Evolutionary conservation across 1,140 invertebrate species (phyloP).

Genomic region (Planococcus citri): DNA sequence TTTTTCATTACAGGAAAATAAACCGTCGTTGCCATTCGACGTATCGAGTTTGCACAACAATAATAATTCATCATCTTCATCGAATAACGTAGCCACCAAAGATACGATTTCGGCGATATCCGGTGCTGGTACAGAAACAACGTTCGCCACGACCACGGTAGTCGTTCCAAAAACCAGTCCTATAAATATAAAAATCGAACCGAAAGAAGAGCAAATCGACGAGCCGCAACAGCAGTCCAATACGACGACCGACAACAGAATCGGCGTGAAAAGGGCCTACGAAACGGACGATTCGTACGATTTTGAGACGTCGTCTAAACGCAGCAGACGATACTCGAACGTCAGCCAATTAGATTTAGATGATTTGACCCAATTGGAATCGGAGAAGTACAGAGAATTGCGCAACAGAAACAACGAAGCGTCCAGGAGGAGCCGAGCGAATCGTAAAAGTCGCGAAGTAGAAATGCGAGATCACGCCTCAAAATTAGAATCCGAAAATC

Average conservation of each 20-base stretch:
- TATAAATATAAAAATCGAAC: not conserved
- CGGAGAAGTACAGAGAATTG: constrained; percentile 46
- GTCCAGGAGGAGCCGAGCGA: constrained; percentile 53
- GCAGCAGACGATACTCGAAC: not conserved
- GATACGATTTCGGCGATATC: not conserved
- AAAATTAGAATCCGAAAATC: constrained; percentile 37
- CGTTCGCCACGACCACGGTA: not conserved
- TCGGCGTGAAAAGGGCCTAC: not conserved
- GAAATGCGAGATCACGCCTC: constrained; percentile 34
- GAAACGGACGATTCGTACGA: no score
- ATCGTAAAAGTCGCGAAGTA: constrained; percentile 51
- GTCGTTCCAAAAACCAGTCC: not conserved
- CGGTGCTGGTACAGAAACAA: no score
- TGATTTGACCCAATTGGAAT: not conserved
- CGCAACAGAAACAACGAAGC: constrained; percentile 64
- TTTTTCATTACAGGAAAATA: not conserved
- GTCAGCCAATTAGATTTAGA: not conserved
- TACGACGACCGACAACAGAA: not conserved
- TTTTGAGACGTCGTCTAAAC: not conserved
- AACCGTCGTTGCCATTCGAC: not conserved
- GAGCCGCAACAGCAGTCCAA: not conserved
- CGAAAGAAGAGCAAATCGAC: constrained; percentile 5
- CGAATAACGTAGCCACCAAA: not conserved
- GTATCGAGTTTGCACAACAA: not conserved
- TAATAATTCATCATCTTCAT: not conserved